Percentiles rank a stretch among this genome's conserved stretches.
Evolutionary conservation across 2,797 vertebrate species (phyloP).

Genomic region (Babyrousa celebensis): DNA sequence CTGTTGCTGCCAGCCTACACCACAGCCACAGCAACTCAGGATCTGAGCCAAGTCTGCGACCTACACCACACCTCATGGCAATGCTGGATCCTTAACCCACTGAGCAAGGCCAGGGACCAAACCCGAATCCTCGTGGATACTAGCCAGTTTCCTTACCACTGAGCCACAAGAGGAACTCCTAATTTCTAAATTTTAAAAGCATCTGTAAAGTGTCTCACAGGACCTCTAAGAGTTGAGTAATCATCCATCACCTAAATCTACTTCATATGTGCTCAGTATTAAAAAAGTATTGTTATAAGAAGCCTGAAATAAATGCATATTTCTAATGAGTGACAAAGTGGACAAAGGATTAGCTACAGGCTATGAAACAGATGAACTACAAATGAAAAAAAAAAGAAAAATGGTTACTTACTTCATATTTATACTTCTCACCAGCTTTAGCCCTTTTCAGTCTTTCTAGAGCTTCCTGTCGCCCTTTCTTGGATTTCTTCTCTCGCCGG

Average conservation of each 20-base stretch:
- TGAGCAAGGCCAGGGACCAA: no score
- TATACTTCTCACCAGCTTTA: slow-evolving; percentile 97
- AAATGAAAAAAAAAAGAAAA: slow-evolving; percentile 42
- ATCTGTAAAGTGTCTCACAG: slow-evolving; percentile 6
- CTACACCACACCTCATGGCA: no score
- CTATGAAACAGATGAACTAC: slow-evolving; percentile 40
- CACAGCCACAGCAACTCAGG: no score
- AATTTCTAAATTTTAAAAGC: slow-evolving; percentile 49
- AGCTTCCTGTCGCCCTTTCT: slow-evolving; percentile 96
- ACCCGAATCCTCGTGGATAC: no score
- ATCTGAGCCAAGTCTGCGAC: no score
- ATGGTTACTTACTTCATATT: slow-evolving; percentile 95
- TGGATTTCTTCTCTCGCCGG: slow-evolving; percentile 96
- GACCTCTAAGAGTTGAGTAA: slow-evolving; percentile 43
- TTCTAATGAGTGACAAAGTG: slow-evolving; percentile 37
- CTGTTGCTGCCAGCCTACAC: no score
- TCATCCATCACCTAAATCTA: slow-evolving; percentile 37
- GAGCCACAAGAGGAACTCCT: no score
- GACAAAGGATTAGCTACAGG: slow-evolving; percentile 37
- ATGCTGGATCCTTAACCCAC: no score
- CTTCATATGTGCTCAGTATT: slow-evolving; percentile 24
- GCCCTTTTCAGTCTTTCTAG: slow-evolving; percentile 96
- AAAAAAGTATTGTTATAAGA: slow-evolving; percentile 47
- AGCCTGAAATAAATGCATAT: slow-evolving; percentile 13
- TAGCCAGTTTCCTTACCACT: no score